Percentiles rank a stretch among this genome's conserved stretches.
Conservation (phyloP, 2,113 vertebrate genomes). For the Pelodiscus sinensis region DNA sequence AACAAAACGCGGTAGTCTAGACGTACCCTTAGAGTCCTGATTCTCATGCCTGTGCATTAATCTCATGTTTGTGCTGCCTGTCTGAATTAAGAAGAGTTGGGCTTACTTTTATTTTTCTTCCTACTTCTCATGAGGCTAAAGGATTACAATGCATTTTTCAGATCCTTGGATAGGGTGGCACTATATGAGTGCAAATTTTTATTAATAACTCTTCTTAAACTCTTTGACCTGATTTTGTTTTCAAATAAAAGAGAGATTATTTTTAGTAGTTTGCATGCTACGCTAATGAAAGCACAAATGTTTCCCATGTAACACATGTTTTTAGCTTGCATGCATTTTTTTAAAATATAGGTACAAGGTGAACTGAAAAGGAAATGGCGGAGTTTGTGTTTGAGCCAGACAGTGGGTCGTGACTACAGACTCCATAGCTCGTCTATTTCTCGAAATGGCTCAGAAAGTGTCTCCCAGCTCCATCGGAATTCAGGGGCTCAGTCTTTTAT, state of each 20-base stretch:
- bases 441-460: conserved; percentile 80
- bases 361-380: conserved; percentile 90
- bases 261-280: background rate
- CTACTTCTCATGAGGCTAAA: background rate
- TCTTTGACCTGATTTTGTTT: background rate
- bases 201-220: background rate
- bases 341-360: conserved; percentile 84
- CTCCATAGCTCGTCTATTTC: conserved; percentile 79
- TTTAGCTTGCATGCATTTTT: background rate
- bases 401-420: conserved; percentile 77
- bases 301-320: background rate
- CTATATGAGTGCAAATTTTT: background rate
- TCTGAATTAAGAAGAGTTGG: background rate
- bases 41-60: background rate
- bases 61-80: background rate
- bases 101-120: background rate
- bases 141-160: background rate
- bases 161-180: background rate
- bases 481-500: conserved; percentile 87
- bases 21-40: too few species aligned
- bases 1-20: too few species aligned
- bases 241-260: background rate
- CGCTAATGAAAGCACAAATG: accelerated
- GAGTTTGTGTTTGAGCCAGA: conserved; percentile 79
- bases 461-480: conserved; percentile 76